Conservation (phyloP, 2,113 vertebrate species). For the Misgurnus anguillicaudatus region DNA sequence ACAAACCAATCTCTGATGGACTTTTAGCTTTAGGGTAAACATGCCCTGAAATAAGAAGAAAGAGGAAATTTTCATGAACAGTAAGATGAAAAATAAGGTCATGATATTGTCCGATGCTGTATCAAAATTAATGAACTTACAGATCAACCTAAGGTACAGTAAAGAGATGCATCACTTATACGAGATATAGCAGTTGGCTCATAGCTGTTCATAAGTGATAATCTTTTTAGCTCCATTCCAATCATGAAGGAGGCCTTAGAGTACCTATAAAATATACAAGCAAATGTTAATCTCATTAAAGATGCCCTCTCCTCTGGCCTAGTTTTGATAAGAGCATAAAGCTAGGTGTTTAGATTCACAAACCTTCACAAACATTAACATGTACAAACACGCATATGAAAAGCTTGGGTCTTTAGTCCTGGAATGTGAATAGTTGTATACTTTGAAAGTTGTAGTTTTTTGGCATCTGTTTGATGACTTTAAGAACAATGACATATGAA, state of each 20-base stretch:
- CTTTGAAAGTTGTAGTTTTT: too few species aligned
- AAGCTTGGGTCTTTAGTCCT: too few species aligned
- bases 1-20: too few species aligned
- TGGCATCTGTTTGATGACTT: too few species aligned
- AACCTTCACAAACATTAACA: slow-evolving; percentile 25
- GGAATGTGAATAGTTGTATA: too few species aligned
- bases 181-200: not conserved
- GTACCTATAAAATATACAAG: slow-evolving; percentile 61
- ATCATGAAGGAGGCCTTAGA: slow-evolving; percentile 71
- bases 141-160: not conserved
- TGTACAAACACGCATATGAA: not conserved
- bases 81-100: not conserved
- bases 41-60: not conserved
- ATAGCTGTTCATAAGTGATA: slow-evolving; percentile 65
- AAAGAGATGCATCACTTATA: not conserved
- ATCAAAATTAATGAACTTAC: not conserved
- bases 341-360: slow-evolving; percentile 24
- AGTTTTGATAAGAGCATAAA: slow-evolving; percentile 56
- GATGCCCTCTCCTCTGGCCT: slow-evolving; percentile 57
- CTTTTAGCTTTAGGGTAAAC: not conserved
- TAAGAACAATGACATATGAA: too few species aligned
- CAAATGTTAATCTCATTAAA: slow-evolving; percentile 75
- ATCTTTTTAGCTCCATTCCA: slow-evolving; percentile 57
- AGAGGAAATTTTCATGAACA: not conserved
- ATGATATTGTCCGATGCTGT: not conserved